Conservation (phyloP, 2,888 invertebrate genomes). For the Macrophya annulata region DNA sequence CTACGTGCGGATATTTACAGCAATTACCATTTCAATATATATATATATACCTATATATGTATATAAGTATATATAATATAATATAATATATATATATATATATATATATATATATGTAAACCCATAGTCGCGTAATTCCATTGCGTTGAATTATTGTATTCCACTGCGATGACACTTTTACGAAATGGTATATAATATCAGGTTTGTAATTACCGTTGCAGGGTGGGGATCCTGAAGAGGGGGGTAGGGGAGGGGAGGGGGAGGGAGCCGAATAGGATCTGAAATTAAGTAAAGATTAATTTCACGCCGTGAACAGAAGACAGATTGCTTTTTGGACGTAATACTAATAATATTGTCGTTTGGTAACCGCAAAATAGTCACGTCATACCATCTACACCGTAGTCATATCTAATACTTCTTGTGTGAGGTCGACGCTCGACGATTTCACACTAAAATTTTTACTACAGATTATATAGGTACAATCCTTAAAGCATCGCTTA, state of each 20-base stretch:
- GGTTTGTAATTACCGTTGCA: constrained; percentile 50
- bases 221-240: not conserved
- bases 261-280: constrained; percentile 40
- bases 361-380: constrained; percentile 54
- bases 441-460: constrained; percentile 33
- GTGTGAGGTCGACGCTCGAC: constrained; percentile 47
- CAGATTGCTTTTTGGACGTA: constrained; percentile 52
- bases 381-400: constrained; percentile 35
- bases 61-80: too few relatives aligned
- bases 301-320: constrained; percentile 50
- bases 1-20: constrained; percentile 16
- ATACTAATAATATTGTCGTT: constrained; percentile 55
- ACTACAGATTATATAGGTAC: not conserved
- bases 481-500: not conserved
- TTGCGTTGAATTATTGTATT: constrained; percentile 10
- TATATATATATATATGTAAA: not conserved
- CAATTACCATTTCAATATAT: not conserved
- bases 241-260: too few relatives aligned
- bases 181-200: constrained; percentile 34
- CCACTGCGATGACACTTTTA: constrained; percentile 31
- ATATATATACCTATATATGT: not conserved
- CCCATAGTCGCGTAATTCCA: not conserved
- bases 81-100: constrained; percentile 23
- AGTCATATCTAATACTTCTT: not conserved
- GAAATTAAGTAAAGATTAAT: constrained; percentile 55